Percentiles rank a stretch among this genome's conserved stretches.
Evolutionary conservation across 2,888 invertebrate species (phyloP).

Genomic region (Aspidiotus rigidus): DNA sequence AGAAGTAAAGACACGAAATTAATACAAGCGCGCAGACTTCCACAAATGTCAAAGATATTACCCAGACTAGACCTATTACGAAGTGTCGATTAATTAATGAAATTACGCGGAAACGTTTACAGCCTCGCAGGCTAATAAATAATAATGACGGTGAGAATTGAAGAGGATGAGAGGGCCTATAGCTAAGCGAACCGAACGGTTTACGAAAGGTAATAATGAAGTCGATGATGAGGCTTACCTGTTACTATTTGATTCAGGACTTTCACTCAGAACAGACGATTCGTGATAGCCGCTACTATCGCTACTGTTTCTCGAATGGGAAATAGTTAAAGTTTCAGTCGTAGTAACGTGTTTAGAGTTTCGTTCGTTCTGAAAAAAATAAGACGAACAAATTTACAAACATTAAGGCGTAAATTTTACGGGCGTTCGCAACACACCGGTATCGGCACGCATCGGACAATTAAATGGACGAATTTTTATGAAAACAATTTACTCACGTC

Average conservation of each 20-base stretch:
- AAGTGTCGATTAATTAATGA: too few relatives aligned
- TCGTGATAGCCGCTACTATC: constrained; percentile 66
- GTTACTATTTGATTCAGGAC: constrained; percentile 43
- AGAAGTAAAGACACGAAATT: constrained; percentile 8
- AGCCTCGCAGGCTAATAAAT: too few relatives aligned
- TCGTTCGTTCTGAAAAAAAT: constrained; percentile 36
- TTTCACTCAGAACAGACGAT: constrained; percentile 55
- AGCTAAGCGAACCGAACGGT: too few relatives aligned
- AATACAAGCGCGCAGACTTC: neutral
- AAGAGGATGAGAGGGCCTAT: too few relatives aligned
- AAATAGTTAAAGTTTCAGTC: constrained; percentile 45
- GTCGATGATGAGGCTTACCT: constrained; percentile 14
- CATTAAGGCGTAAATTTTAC: constrained; percentile 5
- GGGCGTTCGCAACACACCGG: too few relatives aligned
- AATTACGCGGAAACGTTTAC: too few relatives aligned
- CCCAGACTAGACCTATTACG: neutral
- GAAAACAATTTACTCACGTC: neutral
- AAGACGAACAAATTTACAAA: neutral
- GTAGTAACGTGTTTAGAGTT: constrained; percentile 24
- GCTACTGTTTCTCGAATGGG: constrained; percentile 61
- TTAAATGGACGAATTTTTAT: neutral
- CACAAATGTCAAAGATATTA: neutral
- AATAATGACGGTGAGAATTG: too few relatives aligned
- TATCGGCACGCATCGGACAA: neutral
- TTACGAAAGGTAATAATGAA: too few relatives aligned